Conservation (phyloP, 1,140 invertebrate species). For the Zaprionus vittiger region DNA sequence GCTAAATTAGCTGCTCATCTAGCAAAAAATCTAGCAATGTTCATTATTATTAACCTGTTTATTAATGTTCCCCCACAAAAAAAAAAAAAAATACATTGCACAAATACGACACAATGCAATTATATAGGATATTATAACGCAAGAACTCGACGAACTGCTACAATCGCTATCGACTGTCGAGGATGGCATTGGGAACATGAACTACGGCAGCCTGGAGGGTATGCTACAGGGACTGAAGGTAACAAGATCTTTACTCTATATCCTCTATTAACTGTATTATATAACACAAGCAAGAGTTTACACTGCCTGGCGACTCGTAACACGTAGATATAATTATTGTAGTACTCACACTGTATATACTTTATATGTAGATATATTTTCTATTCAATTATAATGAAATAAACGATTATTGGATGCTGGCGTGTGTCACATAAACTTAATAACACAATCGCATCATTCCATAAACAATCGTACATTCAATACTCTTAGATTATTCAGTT, state of each 20-base stretch:
- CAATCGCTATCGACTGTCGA: conserved; percentile 88
- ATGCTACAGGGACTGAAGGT: conserved; percentile 90
- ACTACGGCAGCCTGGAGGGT: conserved; percentile 88
- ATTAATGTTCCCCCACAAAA: conserved; percentile 51
- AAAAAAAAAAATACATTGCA: conserved; percentile 34
- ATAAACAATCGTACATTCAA: conserved; percentile 69
- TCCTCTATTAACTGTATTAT: background rate
- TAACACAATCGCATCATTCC: conserved; percentile 83
- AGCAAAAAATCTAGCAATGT: conserved; percentile 38
- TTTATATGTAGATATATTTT: conserved; percentile 20
- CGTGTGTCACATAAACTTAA: conserved; percentile 72
- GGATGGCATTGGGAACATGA: conserved; percentile 87
- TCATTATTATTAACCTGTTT: conserved; percentile 68
- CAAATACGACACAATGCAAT: conserved; percentile 54
- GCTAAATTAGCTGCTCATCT: conserved; percentile 4
- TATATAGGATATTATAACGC: conserved; percentile 89
- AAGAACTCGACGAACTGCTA: conserved; percentile 88
- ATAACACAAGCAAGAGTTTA: conserved; percentile 16
- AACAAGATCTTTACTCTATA: conserved; percentile 78
- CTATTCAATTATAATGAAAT: conserved; percentile 29
- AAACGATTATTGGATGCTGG: conserved; percentile 80
- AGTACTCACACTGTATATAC: conserved; percentile 67
- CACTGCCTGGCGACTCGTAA: conserved; percentile 30
- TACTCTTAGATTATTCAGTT: conserved; percentile 16
- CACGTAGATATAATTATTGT: conserved; percentile 7